Evolutionary conservation across 2,113 vertebrate species (phyloP).

Genomic region (Ranitomeya imitator): DNA sequence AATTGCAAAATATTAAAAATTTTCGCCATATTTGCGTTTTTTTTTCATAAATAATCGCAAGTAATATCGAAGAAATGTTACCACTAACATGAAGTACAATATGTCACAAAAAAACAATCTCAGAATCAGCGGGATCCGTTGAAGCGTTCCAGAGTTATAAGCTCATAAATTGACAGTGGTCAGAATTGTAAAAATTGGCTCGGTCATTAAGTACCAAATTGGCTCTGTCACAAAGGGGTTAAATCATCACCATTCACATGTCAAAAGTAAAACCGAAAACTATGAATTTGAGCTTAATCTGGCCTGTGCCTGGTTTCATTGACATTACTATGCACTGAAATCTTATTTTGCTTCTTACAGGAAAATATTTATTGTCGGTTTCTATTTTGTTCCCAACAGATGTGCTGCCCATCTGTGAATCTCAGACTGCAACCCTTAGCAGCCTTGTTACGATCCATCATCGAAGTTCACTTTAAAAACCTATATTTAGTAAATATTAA

Average conservation of each 20-base stretch:
- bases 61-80: too few species aligned
- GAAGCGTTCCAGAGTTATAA: too few species aligned
- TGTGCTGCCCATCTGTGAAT: background rate
- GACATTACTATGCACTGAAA: background rate
- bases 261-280: background rate
- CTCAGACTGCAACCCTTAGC: background rate
- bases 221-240: too few species aligned
- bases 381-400: background rate
- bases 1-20: too few species aligned
- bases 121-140: too few species aligned
- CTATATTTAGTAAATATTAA: background rate
- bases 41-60: too few species aligned
- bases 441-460: background rate
- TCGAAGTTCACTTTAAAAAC: background rate
- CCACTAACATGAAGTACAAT: too few species aligned
- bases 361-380: background rate
- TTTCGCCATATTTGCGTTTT: too few species aligned
- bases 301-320: background rate
- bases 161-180: too few species aligned
- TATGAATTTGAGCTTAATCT: background rate
- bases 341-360: conserved; percentile 12
- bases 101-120: too few species aligned
- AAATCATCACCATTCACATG: background rate
- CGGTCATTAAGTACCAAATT: too few species aligned
- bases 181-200: too few species aligned